phyloP scores from a whole-genome alignment of 1,140 invertebrate species.

The Drosophila simulans region DNA sequence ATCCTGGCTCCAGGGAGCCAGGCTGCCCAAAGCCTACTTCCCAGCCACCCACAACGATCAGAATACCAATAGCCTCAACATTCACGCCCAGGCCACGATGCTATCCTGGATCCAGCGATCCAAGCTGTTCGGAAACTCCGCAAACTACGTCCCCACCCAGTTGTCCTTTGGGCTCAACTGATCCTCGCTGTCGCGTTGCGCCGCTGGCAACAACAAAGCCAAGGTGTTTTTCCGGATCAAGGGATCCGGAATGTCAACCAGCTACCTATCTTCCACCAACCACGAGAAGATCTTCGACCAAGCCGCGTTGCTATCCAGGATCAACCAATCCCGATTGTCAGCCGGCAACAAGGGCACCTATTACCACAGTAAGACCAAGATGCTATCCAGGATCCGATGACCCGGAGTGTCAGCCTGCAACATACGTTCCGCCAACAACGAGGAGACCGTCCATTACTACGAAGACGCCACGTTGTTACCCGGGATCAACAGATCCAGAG shows the following conservation, averaged over 20 bases:
- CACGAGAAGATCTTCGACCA: constrained; percentile 1
- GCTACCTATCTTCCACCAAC: constrained; percentile 43
- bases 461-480: constrained; percentile 20
- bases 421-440: constrained; percentile 35
- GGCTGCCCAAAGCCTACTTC: constrained; percentile 68
- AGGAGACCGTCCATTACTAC: constrained; percentile 3
- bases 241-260: constrained; percentile 80
- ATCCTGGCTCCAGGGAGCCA: constrained; percentile 84
- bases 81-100: constrained; percentile 45
- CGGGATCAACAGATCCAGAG: constrained; percentile 30
- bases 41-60: constrained; percentile 34
- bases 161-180: constrained; percentile 27
- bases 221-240: constrained; percentile 77
- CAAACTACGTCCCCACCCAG: constrained; percentile 9
- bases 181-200: constrained; percentile 10
- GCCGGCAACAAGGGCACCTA: not conserved
- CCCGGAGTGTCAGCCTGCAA: constrained; percentile 72
- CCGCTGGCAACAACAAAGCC: constrained; percentile 28
- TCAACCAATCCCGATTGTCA: constrained; percentile 31
- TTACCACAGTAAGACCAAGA: constrained; percentile 11
- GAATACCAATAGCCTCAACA: constrained; percentile 16
- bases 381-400: constrained; percentile 81
- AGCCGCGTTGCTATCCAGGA: constrained; percentile 35
- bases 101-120: constrained; percentile 83
- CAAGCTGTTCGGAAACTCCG: constrained; percentile 64